Percentiles rank a stretch among this genome's conserved stretches.
phyloP scores from a whole-genome alignment of 2,797 vertebrate genomes.

The Premnoplex brunnescens region DNA sequence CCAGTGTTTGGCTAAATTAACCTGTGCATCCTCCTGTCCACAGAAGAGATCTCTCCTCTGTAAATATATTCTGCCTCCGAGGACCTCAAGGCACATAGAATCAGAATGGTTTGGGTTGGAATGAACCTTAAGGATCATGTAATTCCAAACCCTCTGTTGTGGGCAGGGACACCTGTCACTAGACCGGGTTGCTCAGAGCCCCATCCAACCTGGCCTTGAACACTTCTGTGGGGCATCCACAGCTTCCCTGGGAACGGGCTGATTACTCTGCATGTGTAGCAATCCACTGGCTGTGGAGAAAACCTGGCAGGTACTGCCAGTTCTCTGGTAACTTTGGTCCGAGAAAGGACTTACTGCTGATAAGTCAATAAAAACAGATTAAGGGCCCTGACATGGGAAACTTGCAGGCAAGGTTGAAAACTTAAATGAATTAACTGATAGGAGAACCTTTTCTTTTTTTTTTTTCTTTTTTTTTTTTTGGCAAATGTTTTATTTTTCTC shows the following conservation, averaged over 20 bases:
- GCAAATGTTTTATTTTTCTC: not conserved
- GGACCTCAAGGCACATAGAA: not conserved
- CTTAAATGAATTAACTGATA: not conserved
- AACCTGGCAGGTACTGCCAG: not conserved
- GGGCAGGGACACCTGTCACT: not conserved
- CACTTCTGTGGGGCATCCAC: not conserved
- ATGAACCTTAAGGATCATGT: not conserved
- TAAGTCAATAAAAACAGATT: not conserved
- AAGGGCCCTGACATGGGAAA: not conserved
- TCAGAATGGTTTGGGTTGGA: not conserved
- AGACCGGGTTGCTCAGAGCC: not conserved
- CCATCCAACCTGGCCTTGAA: not conserved
- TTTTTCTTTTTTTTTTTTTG: not conserved
- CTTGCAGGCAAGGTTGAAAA: not conserved
- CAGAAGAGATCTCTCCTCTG: not conserved
- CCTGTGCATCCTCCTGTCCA: not conserved
- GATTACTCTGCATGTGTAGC: not conserved
- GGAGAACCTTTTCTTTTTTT: not conserved
- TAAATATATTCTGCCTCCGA: not conserved
- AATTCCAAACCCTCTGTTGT: not conserved
- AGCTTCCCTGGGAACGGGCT: not conserved
- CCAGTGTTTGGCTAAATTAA: accelerated
- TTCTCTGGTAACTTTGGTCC: not conserved
- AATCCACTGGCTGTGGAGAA: not conserved
- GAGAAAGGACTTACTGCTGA: not conserved